A percentile compares a stretch with the other conserved stretches of the same genome.
Evolutionary conservation across 2,888 invertebrate genomes (phyloP).

Genomic region (Agrochola lychnidis): DNA sequence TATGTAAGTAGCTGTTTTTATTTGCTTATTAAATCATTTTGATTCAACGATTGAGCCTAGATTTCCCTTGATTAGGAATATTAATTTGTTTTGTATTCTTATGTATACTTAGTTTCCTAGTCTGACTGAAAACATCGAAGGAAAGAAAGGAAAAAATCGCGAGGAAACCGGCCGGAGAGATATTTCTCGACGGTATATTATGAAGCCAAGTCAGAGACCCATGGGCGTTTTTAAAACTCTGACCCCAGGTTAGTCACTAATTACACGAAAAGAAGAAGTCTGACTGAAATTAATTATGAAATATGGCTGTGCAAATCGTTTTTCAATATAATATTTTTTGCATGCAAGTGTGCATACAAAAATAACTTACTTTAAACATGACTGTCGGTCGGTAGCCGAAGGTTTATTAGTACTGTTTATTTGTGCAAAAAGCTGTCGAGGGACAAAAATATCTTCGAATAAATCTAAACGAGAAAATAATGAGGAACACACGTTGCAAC

Average conservation of each 20-base stretch:
- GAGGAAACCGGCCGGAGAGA: no score
- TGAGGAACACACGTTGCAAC: constrained; percentile 72
- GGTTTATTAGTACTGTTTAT: no score
- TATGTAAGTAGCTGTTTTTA: constrained; percentile 39
- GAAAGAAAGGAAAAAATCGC: no score
- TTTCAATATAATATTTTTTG: constrained; percentile 2
- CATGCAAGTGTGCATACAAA: background rate
- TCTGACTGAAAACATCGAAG: no score
- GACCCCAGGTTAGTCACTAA: no score
- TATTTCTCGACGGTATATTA: no score
- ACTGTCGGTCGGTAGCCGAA: background rate
- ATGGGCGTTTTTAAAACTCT: no score
- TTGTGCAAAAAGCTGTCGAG: constrained; percentile 29
- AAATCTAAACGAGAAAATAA: constrained; percentile 83
- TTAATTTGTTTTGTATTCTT: background rate
- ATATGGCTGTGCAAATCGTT: background rate
- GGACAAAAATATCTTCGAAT: constrained; percentile 65
- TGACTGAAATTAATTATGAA: background rate
- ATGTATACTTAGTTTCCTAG: background rate
- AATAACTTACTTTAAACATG: background rate
- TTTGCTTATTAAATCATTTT: constrained; percentile 30
- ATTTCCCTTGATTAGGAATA: constrained; percentile 20
- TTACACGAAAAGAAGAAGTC: no score
- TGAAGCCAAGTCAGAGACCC: no score
- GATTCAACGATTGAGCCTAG: constrained; percentile 14